These are phyloP conservation scores for Castor canadensis DNA, from an alignment of 2,113 vertebrate genomes.

Conservation along the genomic window DNA sequence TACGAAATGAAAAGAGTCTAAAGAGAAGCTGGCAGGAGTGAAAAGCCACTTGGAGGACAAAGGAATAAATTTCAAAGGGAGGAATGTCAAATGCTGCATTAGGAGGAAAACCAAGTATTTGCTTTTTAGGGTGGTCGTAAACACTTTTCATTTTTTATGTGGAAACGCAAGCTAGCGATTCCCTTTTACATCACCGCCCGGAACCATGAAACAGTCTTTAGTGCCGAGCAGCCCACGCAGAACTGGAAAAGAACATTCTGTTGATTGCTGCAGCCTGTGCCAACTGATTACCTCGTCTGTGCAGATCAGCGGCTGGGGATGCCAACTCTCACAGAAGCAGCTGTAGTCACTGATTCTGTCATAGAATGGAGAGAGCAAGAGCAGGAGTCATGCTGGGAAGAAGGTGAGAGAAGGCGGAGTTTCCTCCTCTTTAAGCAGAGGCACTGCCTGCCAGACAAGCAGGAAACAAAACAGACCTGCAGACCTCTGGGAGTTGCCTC, in stretches of 20 bases:
- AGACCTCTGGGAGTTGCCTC: background rate
- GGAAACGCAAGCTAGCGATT: background rate
- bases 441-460: background rate
- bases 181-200: background rate
- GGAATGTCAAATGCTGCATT: background rate
- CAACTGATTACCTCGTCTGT: slow-evolving; percentile 35
- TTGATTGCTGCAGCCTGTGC: slow-evolving; percentile 39
- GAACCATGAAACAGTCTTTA: slow-evolving; percentile 8
- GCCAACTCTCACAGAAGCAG: background rate
- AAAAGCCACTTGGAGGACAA: background rate
- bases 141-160: slow-evolving; percentile 16
- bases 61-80: background rate
- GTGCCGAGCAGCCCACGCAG: background rate
- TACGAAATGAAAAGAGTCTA: background rate
- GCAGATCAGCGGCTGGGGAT: slow-evolving; percentile 14
- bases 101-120: background rate
- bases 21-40: background rate
- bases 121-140: background rate
- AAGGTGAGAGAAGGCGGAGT: background rate
- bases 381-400: background rate
- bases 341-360: background rate
- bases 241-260: slow-evolving; percentile 12
- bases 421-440: background rate
- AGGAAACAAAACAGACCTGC: background rate
- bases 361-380: background rate